phyloP scores from a whole-genome alignment of 1,140 invertebrate species.

The Cydia splendana region DNA sequence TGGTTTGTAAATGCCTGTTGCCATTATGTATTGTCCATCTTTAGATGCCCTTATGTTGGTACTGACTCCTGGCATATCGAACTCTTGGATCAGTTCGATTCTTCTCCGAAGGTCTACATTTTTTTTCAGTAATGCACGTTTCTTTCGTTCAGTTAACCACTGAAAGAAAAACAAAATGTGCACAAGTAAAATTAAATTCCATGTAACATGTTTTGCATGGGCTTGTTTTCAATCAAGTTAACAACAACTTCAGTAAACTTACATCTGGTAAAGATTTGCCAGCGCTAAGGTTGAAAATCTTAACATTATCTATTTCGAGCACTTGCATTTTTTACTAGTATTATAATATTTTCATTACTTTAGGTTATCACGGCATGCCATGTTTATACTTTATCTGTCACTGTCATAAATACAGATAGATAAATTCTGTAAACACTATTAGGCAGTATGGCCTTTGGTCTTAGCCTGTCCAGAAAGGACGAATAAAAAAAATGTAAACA shows the following conservation, averaged over 20 bases:
- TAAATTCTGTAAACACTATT: no score
- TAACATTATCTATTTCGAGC: constrained; percentile 94
- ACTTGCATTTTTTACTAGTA: constrained; percentile 84
- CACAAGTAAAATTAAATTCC: constrained; percentile 1
- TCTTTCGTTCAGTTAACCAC: constrained; percentile 97
- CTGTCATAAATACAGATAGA: background rate
- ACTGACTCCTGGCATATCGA: constrained; percentile 98
- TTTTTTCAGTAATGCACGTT: constrained; percentile 91
- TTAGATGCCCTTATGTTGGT: constrained; percentile 91
- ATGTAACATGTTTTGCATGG: constrained; percentile 18
- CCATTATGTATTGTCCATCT: constrained; percentile 96
- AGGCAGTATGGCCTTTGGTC: no score
- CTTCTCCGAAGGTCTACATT: constrained; percentile 93
- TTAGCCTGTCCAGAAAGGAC: no score
- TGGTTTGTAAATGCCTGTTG: constrained; percentile 98
- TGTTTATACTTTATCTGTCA: constrained; percentile 9
- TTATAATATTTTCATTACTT: constrained; percentile 21
- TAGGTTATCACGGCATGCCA: constrained; percentile 10
- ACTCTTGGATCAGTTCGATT: constrained; percentile 99
- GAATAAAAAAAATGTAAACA: no score
- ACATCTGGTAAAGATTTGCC: constrained; percentile 98
- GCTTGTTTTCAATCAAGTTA: constrained; percentile 33
- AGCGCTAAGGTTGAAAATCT: constrained; percentile 98
- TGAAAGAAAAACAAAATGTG: constrained; percentile 75
- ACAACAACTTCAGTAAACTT: constrained; percentile 70